phyloP scores from a whole-genome alignment of 2,113 vertebrate genomes.

The Cricetomys ansorgei region DNA sequence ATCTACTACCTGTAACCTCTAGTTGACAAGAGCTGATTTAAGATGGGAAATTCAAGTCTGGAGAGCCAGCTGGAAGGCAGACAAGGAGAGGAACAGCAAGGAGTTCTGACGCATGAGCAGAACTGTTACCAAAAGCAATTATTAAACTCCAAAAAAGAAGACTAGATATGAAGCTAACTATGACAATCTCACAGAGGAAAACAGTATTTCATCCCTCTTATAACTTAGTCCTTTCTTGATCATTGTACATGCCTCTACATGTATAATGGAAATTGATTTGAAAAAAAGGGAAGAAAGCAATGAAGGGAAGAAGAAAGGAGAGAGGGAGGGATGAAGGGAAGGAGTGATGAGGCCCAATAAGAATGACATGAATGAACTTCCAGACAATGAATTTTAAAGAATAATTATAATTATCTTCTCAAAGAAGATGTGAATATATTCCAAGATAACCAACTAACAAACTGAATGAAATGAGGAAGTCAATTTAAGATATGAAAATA shows the following conservation, averaged over 20 bases:
- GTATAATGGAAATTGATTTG: not conserved
- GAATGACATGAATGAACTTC: not conserved
- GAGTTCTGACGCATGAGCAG: no score
- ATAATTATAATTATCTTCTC: not conserved
- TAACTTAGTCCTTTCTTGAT: not conserved
- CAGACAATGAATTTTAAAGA: not conserved
- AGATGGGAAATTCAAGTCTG: no score
- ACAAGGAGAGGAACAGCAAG: not conserved
- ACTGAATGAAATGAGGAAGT: not conserved
- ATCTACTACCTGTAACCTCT: not conserved
- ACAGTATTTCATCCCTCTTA: not conserved
- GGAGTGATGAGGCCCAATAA: not conserved
- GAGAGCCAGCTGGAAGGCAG: not conserved
- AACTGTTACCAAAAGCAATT: not conserved
- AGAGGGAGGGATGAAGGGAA: no score
- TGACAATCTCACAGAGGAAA: not conserved
- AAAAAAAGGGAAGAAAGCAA: not conserved
- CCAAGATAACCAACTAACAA: not conserved
- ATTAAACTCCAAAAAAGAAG: not conserved
- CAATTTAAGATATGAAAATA: not conserved
- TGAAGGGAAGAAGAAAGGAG: not conserved
- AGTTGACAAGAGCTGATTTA: not conserved
- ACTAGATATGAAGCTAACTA: no score
- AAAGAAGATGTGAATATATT: not conserved
- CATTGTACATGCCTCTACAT: not conserved